Evolutionary conservation across 2,888 invertebrate genomes (phyloP).

Genomic region (Schizaphis graminum): DNA sequence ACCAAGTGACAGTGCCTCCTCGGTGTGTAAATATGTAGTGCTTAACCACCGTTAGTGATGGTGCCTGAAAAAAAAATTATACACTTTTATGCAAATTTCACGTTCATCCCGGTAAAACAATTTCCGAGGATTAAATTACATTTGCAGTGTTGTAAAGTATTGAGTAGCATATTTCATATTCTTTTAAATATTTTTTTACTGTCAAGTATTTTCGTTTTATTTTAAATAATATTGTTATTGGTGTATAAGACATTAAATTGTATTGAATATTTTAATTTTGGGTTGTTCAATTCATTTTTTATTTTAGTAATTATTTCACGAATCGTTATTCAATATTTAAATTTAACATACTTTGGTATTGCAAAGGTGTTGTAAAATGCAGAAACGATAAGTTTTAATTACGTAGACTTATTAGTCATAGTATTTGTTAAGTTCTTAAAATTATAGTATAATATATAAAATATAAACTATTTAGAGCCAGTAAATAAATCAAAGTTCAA

Average conservation of each 20-base stretch:
- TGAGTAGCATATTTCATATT: neutral
- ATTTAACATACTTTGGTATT: neutral
- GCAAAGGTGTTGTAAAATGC: neutral
- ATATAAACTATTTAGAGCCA: neutral
- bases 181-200: neutral
- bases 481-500: neutral
- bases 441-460: neutral
- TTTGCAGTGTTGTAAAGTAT: neutral
- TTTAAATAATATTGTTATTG: neutral
- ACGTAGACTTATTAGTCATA: neutral
- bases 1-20: neutral
- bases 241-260: neutral
- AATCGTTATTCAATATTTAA: neutral
- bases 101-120: neutral
- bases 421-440: neutral
- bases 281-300: neutral
- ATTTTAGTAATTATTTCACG: neutral
- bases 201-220: neutral
- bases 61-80: neutral
- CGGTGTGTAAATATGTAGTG: neutral
- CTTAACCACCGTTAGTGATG: neutral
- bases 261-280: neutral
- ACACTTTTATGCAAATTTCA: neutral
- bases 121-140: neutral
- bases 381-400: neutral